These are phyloP conservation scores for Cyclophora albipunctata DNA, from an alignment of 2,888 invertebrate species.

Conservation along the genomic window DNA sequence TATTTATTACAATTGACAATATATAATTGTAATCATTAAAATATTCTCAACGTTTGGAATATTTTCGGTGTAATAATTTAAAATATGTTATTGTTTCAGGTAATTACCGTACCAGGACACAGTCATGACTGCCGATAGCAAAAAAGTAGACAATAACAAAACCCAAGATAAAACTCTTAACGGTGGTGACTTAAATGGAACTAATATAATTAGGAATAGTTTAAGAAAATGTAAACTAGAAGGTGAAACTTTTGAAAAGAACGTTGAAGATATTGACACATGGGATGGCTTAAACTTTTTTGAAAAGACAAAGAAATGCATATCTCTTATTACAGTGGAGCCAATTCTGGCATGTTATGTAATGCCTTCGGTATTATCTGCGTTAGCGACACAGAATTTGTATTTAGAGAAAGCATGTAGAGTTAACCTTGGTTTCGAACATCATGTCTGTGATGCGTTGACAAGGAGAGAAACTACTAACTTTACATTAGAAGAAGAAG, in stretches of 20 bases:
- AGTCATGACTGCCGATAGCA: conserved; percentile 47
- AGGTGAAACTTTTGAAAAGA: conserved; percentile 30
- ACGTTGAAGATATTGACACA: conserved; percentile 34
- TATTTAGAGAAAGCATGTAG: conserved; percentile 91
- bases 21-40: too few species aligned
- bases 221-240: conserved; percentile 40
- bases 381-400: conserved; percentile 87
- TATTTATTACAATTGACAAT: neutral
- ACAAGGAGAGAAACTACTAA: conserved; percentile 82
- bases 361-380: conserved; percentile 78
- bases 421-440: conserved; percentile 84
- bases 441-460: conserved; percentile 84
- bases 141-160: conserved; percentile 43
- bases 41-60: too few species aligned
- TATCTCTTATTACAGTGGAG: conserved; percentile 82
- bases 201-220: conserved; percentile 50
- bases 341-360: conserved; percentile 85
- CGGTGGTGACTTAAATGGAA: conserved; percentile 54
- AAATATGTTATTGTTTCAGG: too few species aligned
- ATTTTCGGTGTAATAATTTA: too few species aligned
- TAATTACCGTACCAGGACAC: conserved; percentile 10
- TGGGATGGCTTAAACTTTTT: conserved; percentile 70
- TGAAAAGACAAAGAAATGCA: conserved; percentile 74
- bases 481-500: conserved; percentile 74
- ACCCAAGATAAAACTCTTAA: conserved; percentile 37